Evolutionary conservation across 2,797 vertebrate genomes (phyloP), one percentile per base, ranked within the genome.

Genomic region (Malacoctenus gilli): DNA sequence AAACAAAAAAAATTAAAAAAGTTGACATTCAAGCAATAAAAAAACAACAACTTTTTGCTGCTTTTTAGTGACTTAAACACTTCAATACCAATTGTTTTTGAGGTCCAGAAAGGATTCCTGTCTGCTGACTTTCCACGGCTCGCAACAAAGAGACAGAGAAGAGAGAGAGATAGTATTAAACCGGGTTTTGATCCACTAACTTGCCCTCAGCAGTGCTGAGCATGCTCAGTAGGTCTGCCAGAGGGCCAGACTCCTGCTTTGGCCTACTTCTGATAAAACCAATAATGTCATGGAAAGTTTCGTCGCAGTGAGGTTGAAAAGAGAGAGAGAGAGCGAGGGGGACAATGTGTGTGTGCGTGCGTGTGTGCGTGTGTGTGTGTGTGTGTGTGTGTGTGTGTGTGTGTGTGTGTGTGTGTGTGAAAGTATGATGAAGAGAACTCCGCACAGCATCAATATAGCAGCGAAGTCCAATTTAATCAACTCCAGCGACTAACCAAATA

Each of bases 191-290:
- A 82, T 83, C 51, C 66, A 70, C 72, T 28, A 59, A 31, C 32
- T 59, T 4, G 68, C 63, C 80, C 75, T 75, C 53, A 77, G 75
- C 82, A 37, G 48, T 37, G 75, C 44, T 59, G 92, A 93, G 93
- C 92, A 92, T 92, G 93, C 93, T 94, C 92, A 11, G 84, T 77
- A 60, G 62, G 79, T 75, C 81, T 54, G 86, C 85, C 84, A 83
- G 51, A 73, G 82, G 86, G 80, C 84, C 85, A 68, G 76, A 48
- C 85, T 82, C 82, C 83, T 78, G 87, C 70, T 82, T 85, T 92
- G 93, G 86, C 93, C 94, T 93, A 94, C 82, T 93, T 95, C 82
- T 83, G 78, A 79, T 76, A 57, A 80, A 82, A 69, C 82, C 68
- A 70, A 84, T 81, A 85, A 82, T 84, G 82, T 85, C 82, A 85